These are phyloP conservation scores for Echinometra lucunter DNA, from an alignment of 53 echinoderm and acorn worm species.

Conservation along the genomic window DNA sequence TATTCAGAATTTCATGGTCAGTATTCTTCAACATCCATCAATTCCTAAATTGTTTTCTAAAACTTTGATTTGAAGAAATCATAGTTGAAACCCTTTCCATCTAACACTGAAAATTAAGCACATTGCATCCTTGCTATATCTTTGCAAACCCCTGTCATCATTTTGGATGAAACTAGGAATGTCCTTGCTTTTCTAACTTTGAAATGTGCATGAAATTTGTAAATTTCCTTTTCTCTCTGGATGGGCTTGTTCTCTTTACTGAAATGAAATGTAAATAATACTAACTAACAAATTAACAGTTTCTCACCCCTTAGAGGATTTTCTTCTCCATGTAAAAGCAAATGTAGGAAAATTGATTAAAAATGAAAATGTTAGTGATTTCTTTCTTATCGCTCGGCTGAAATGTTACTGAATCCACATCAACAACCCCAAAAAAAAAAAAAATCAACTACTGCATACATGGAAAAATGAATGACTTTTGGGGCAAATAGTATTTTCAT, in stretches of 20 bases:
- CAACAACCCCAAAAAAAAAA: no score
- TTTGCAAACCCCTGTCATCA: not conserved
- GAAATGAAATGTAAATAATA: not conserved
- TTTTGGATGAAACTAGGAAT: not conserved
- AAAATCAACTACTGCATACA: no score
- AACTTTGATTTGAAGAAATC: not conserved
- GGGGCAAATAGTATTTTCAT: no score
- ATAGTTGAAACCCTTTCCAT: not conserved
- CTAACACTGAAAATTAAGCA: not conserved
- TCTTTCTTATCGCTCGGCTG: no score
- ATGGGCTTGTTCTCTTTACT: not conserved
- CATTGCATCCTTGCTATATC: not conserved
- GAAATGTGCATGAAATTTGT: slow-evolving; percentile 30
- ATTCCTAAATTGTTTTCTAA: not conserved
- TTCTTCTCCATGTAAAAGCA: no score
- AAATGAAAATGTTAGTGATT: no score
- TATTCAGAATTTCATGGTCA: not conserved
- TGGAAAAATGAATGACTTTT: no score
- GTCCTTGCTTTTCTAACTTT: not conserved
- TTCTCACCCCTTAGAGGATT: not conserved
- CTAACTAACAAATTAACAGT: not conserved
- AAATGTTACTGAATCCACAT: no score
- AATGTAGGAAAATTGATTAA: no score
- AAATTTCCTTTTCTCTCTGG: not conserved
- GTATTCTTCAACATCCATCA: not conserved